A percentile compares a stretch with the other conserved stretches of the same genome.
Evolutionary conservation across 2,797 vertebrate genomes (phyloP).

Genomic region (Champsocephalus esox): DNA sequence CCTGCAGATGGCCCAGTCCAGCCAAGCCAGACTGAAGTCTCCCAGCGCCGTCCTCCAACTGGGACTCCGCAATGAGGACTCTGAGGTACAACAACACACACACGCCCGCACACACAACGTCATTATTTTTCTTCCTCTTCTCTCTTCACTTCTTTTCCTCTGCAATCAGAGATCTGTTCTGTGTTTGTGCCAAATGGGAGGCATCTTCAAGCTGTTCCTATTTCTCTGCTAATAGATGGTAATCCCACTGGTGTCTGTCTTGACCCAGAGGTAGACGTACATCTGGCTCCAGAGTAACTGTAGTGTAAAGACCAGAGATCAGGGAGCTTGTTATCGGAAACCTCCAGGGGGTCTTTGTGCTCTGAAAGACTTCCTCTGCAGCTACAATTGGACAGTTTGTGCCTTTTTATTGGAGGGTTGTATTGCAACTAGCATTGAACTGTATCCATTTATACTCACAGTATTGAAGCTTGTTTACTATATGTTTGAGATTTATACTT

Average conservation of each 20-base stretch:
- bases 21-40: conserved; percentile 90
- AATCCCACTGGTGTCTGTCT: conserved; percentile 68
- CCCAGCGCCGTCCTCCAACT: conserved; percentile 92
- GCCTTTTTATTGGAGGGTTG: conserved; percentile 26
- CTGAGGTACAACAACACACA: conserved; percentile 83
- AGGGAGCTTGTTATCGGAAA: conserved; percentile 78
- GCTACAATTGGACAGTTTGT: conserved; percentile 49
- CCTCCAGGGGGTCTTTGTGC: conserved; percentile 62
- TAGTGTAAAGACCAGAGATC: conserved; percentile 72
- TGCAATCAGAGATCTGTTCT: conserved; percentile 17
- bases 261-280: conserved; percentile 64
- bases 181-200: conserved; percentile 39
- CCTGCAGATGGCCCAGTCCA: conserved; percentile 94
- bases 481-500: conserved; percentile 18
- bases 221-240: conserved; percentile 58
- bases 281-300: conserved; percentile 70
- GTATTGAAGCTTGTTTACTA: conserved; percentile 18
- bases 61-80: conserved; percentile 88
- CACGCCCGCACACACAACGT: background rate
- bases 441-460: conserved; percentile 29
- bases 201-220: conserved; percentile 41
- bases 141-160: background rate
- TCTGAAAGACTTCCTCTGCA: conserved; percentile 46
- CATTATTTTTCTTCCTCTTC: background rate
- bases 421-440: conserved; percentile 33